Conservation (phyloP, 2,888 invertebrate species). For the Villa cingulata region DNA sequence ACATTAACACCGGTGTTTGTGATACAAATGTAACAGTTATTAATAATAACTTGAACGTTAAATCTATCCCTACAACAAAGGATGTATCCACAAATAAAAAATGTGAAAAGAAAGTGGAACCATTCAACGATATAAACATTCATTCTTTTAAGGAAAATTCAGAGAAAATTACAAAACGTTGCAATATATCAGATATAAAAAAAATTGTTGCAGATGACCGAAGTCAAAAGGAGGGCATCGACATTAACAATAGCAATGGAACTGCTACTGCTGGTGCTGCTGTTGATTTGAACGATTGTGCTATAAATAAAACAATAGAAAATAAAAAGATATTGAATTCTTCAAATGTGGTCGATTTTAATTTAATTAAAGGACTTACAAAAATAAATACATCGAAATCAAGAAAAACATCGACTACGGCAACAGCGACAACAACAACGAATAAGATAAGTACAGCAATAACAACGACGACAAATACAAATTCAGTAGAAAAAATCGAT, state of each 20-base stretch:
- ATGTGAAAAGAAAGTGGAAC: too few relatives aligned
- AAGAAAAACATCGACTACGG: background rate
- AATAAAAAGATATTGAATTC: background rate
- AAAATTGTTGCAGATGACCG: background rate
- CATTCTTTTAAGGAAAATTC: too few relatives aligned
- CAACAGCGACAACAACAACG: background rate
- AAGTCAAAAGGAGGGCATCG: constrained; percentile 8
- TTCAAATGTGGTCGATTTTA: constrained; percentile 7
- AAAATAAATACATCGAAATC: background rate
- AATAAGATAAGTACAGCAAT: background rate
- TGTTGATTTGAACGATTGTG: too few relatives aligned
- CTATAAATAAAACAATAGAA: background rate
- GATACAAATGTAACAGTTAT: too few relatives aligned
- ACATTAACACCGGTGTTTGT: too few relatives aligned
- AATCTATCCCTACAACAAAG: too few relatives aligned
- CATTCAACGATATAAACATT: too few relatives aligned
- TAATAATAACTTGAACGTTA: too few relatives aligned
- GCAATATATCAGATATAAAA: background rate
- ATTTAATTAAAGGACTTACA: constrained; percentile 7
- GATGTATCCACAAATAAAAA: too few relatives aligned
- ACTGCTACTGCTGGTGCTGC: too few relatives aligned
- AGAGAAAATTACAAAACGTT: too few relatives aligned
- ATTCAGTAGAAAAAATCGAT: too few relatives aligned
- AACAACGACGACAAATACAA: background rate
- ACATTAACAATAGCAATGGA: constrained; percentile 2